Base-by-base conservation (phyloP, 1,140 invertebrate species). In the Chlorops oryzae region DNA sequence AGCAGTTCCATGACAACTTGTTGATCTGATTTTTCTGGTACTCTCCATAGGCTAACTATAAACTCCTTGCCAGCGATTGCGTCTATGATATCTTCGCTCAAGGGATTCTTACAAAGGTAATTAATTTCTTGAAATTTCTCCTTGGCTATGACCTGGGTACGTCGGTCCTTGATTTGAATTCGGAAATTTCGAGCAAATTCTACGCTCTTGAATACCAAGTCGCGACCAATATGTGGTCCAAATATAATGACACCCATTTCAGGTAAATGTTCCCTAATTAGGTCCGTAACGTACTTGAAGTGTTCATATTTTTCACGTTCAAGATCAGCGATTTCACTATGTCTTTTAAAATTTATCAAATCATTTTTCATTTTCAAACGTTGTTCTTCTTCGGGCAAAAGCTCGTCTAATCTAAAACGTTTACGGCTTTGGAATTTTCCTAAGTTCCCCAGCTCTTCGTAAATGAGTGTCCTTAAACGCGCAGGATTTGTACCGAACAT, bases 401-500 rank as follows among this genome's bases (percentile, higher is more conserved):
- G 67, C 48, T 80, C 75, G 40, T 75, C 74, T 7, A 78, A n/a
- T n/a, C n/a, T 76, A 7, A 75, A 74, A 43, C 76, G 73, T 49
- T 67, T 59, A 0, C 65, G 56, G 22, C 78, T 61, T 2, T 73
- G 70, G 23, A 70, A 72, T 27, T 61, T 59, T 24, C 77, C 74
- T 2, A 59, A 62, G n/a, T n/a, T n/a, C 35, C 80, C 75, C 13
- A 95, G 71, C 75, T 94, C 88, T 24, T 82, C 77, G 25, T 81
- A 81, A 27, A 96, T 84, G 38, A 86, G 78, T 60, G 81, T 77
- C 9, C 82, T 77, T 27, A 96, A 75, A 47, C 83, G 78, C 13
- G 91, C 91, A 25, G 88, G 86, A 72, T 94, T 84, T 0, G 87
- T 85, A 4, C 91, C 92, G 60, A 91, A 89, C 61, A 93, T 81